These are phyloP conservation scores for Cecidostiba fungosa DNA, from an alignment of 2,888 invertebrate genomes.

Conservation along the genomic window DNA sequence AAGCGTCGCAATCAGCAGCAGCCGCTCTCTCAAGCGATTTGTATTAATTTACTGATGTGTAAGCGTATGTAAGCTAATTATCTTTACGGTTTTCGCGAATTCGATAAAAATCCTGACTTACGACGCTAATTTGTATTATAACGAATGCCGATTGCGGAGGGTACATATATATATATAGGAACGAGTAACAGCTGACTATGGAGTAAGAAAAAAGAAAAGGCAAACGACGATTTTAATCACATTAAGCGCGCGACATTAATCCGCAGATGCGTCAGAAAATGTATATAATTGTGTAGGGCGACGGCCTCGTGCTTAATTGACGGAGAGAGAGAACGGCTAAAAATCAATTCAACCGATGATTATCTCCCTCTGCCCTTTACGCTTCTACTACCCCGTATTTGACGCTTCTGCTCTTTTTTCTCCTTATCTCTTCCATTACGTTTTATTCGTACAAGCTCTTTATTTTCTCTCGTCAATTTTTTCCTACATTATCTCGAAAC, in stretches of 20 bases:
- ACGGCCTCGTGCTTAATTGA: slow-evolving; percentile 37
- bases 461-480: neutral
- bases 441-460: slow-evolving; percentile 7
- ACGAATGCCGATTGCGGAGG: neutral
- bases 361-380: slow-evolving; percentile 30
- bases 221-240: slow-evolving; percentile 22
- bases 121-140: neutral
- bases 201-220: neutral
- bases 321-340: slow-evolving; percentile 20
- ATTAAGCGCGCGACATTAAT: slow-evolving; percentile 42
- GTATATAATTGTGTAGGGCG: slow-evolving; percentile 12
- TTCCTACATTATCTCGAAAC: neutral
- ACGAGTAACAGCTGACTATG: neutral
- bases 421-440: neutral
- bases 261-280: slow-evolving; percentile 33
- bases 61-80: neutral
- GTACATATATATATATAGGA: neutral
- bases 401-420: neutral
- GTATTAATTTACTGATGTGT: neutral
- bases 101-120: neutral
- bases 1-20: neutral
- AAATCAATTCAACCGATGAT: slow-evolving; percentile 51
- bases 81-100: neutral
- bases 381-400: neutral
- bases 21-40: neutral